Evolutionary conservation across 2,888 invertebrate species (phyloP), one percentile per base, ranked within the genome.

Genomic region (Ophion ventricosus): DNA sequence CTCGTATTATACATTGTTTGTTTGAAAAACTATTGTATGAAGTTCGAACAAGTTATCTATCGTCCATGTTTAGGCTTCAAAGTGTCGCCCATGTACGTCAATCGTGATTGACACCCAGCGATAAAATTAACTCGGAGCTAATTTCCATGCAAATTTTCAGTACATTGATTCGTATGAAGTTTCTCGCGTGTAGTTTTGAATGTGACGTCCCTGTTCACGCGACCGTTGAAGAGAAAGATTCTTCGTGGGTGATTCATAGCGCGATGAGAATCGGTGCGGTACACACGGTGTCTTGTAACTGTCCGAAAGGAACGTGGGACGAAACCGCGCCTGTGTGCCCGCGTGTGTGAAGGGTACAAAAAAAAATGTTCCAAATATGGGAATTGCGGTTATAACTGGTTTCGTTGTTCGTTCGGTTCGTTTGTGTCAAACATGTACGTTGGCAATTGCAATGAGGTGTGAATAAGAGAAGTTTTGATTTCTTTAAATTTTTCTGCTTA

Each of bases 331-430:
- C 76, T 54, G 76, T 69, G 76, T 67, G 74, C 40, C 8, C 40
- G 70, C 74, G 54, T 57, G 75, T n/a, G 78, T 74, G 35, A 84
- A 77, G 80, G 66, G 61, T 59, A 75, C 43, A 85, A 88, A 89
- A 90, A 88, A 90, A 86, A 87, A 57, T 78, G 57, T 74, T 86
- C 90, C 91, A 81, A 90, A 91, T 89, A 91, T 88, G 90, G 91
- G 40, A 69, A 90, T 79, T 82, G 85, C 84, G 84, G 86, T 85
- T 87, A 81, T 84, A 89, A 91, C 91, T 90, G 90, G 90, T 89
- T 90, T 86, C 80, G 77, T 76, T 82, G 77, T 79, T 66, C 20
- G 40, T 87, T 88, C 85, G 43, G 40, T 72, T 77, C 17, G 57
- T 64, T 67, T 49, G 57, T 61, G 7, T 10, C 2, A 17, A 54